phyloP scores from a whole-genome alignment of 2,113 vertebrate genomes.

The Phycodurus eques region DNA sequence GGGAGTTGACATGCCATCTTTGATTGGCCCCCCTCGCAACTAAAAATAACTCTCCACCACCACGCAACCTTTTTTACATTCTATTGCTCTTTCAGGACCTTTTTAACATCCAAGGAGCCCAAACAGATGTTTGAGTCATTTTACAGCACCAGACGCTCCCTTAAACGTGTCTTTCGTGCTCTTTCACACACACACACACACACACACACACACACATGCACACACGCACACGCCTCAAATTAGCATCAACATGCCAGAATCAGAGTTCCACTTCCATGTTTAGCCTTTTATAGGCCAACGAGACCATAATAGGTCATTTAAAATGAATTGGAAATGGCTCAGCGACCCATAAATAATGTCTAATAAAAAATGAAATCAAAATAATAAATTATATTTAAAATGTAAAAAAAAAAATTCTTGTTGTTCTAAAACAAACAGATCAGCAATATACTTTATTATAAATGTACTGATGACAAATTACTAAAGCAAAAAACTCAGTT shows the following conservation, averaged over 20 bases:
- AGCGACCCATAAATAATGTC: neutral
- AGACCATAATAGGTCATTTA: neutral
- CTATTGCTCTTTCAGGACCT: conserved; percentile 26
- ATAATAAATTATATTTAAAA: too few species aligned
- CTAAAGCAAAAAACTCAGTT: neutral
- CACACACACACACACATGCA: too few species aligned
- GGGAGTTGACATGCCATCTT: conserved; percentile 74
- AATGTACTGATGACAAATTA: neutral
- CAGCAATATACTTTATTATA: neutral
- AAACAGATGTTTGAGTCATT: conserved; percentile 80
- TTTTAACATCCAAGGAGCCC: conserved; percentile 40
- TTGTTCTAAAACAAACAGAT: neutral
- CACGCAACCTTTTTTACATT: conserved; percentile 13
- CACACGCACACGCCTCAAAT: neutral
- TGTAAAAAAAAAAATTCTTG: too few species aligned
- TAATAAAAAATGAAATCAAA: neutral
- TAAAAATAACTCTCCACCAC: conserved; percentile 74
- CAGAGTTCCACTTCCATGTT: neutral
- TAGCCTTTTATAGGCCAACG: neutral
- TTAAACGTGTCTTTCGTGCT: neutral
- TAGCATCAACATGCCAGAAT: neutral
- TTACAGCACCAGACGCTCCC: conserved; percentile 35
- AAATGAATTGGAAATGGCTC: neutral
- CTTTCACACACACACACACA: neutral
- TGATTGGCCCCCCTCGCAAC: conserved; percentile 68